Base-by-base conservation (phyloP, 2,888 invertebrate species). In the Sphecodes monilicornis region DNA sequence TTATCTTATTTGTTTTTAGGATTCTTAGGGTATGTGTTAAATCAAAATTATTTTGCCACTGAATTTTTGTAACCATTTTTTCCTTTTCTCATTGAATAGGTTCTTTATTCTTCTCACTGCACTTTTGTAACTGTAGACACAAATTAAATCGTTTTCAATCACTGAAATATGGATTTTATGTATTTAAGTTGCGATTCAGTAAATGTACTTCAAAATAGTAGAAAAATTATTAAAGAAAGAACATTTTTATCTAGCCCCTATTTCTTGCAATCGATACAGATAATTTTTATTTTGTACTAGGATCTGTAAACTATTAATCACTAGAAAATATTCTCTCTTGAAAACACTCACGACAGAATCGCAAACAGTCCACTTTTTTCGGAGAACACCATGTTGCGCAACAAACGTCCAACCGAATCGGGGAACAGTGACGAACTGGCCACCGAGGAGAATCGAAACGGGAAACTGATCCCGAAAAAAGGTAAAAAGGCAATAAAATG, bases 401-500 rank as follows among this genome's bases (percentile, higher is more conserved):
- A 87, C 72, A 80, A 60, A 78, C 72, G 70, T 76, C 64, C 36
- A 32, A 50, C 39, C 72, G 32, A 68, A 72, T 46, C 75, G 81
- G 78, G 3, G 78, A 79, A 82, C 77, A 68, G 79, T 82, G 36
- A 22, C 36, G n/a, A 36, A 85, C 83, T 89, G 82, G 78, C 50
- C 77, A 83, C 77, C 86, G 82, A 50, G 60, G 79, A 85, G 86
- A 85, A 85, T 86, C 82, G 82, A 22, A 57, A 32, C 22, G 64
- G 79, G 83, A 77, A 76, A 84, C 78, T 78, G 60, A 69, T 71
- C 80, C 66, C 22, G 79, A 64, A 83, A 89, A 88, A 86, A 80
- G 70, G 71, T 88, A 87, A 86, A 90, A 88, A 83, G 85, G 89
- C 66, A 89, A 87, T 91, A 91, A 91, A 91, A 86, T 73, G 32